Evolutionary conservation across 1,140 invertebrate species (phyloP).

Genomic region (Pogonognathellus flavescens): DNA sequence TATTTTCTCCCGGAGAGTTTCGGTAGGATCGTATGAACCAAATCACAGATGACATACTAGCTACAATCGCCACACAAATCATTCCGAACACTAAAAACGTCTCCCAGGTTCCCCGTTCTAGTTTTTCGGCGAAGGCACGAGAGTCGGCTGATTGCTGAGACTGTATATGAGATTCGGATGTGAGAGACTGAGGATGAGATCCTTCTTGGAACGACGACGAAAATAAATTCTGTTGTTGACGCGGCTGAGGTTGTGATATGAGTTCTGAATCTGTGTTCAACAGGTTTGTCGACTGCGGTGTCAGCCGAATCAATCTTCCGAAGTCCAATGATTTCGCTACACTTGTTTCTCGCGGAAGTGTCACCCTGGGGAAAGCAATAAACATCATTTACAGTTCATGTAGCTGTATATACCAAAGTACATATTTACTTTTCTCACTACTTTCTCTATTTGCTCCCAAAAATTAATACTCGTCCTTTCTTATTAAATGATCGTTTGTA

Average conservation of each 20-base stretch:
- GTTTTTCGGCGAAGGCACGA: slow-evolving; percentile 40
- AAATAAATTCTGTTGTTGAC: slow-evolving; percentile 1
- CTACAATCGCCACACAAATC: slow-evolving; percentile 64
- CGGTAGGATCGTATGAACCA: slow-evolving; percentile 65
- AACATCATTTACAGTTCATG: not conserved
- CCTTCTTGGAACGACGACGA: slow-evolving; percentile 6
- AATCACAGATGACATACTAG: slow-evolving; percentile 62
- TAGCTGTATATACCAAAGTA: not conserved
- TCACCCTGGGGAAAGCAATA: slow-evolving; percentile 56
- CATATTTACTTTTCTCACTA: not conserved
- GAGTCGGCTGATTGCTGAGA: slow-evolving; percentile 25
- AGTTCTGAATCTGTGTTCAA: slow-evolving; percentile 59
- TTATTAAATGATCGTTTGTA: too few species aligned
- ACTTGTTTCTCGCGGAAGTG: slow-evolving; percentile 64
- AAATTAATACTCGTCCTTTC: too few species aligned
- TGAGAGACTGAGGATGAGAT: slow-evolving; percentile 31
- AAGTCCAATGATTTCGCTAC: slow-evolving; percentile 66
- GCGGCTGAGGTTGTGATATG: slow-evolving; percentile 12
- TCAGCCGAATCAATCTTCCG: slow-evolving; percentile 59
- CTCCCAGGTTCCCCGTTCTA: slow-evolving; percentile 61
- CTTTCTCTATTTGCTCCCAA: too few species aligned
- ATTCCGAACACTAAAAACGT: slow-evolving; percentile 64
- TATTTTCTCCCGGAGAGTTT: not conserved
- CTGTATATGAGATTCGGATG: slow-evolving; percentile 38
- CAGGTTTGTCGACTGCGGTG: slow-evolving; percentile 59